Conservation (phyloP, 2,888 invertebrate species). For the Orthosia gothica region DNA sequence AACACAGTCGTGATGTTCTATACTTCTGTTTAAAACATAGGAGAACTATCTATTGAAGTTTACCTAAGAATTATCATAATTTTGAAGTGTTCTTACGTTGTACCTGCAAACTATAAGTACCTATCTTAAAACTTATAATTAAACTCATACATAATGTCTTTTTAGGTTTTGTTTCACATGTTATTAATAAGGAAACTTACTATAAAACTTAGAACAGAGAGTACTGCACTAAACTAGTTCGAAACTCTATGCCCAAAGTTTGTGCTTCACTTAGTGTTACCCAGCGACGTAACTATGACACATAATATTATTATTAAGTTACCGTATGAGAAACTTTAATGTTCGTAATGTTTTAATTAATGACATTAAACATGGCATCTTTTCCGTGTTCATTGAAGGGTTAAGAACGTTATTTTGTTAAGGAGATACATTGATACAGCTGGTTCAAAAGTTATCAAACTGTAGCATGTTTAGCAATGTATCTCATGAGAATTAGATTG, state of each 20-base stretch:
- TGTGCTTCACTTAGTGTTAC: slow-evolving; percentile 22
- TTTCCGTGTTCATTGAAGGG: neutral
- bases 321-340: slow-evolving; percentile 11
- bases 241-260: slow-evolving; percentile 42
- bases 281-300: neutral
- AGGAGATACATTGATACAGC: neutral
- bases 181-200: neutral
- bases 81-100: too few species aligned
- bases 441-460: neutral
- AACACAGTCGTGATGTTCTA: too few species aligned
- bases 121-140: neutral
- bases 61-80: too few species aligned
- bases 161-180: neutral
- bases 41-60: too few species aligned
- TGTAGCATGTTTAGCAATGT: too few species aligned
- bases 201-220: slow-evolving; percentile 15
- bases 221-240: slow-evolving; percentile 24
- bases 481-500: neutral
- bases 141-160: neutral
- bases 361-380: neutral
- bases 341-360: slow-evolving; percentile 12
- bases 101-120: too few species aligned
- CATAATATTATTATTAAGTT: slow-evolving; percentile 21
- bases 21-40: too few species aligned
- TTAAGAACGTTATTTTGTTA: neutral